Conservation (phyloP, 2,797 vertebrate genomes). For the Momotus momota region DNA sequence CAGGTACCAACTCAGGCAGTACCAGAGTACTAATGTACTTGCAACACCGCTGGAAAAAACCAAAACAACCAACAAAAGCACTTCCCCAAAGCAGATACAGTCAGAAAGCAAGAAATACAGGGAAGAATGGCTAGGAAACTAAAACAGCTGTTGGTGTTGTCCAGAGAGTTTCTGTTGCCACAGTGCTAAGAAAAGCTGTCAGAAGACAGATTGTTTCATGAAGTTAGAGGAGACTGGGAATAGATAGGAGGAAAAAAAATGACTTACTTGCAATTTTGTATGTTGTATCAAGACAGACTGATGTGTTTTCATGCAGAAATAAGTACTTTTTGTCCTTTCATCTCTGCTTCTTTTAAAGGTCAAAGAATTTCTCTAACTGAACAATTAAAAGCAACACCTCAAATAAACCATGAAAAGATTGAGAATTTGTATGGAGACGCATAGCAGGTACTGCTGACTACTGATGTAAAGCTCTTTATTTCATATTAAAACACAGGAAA, state of each 20-base stretch:
- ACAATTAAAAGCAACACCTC: slow-evolving; percentile 35
- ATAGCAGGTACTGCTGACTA: neutral
- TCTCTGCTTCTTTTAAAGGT: slow-evolving; percentile 13
- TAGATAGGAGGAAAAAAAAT: neutral
- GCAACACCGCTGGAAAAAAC: neutral
- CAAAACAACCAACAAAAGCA: neutral
- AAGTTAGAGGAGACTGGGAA: slow-evolving; percentile 20
- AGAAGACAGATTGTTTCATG: slow-evolving; percentile 22
- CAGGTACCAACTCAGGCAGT: neutral
- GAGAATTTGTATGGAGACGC: neutral
- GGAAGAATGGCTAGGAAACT: neutral
- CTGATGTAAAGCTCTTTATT: neutral
- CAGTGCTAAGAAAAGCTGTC: slow-evolving; percentile 14
- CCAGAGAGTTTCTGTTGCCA: slow-evolving; percentile 30
- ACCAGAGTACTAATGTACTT: neutral
- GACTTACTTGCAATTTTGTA: neutral
- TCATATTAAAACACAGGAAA: neutral
- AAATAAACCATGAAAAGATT: neutral
- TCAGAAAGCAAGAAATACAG: neutral
- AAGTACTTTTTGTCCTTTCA: neutral
- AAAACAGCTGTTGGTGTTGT: neutral
- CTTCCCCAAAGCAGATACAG: neutral
- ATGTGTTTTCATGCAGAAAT: slow-evolving; percentile 1
- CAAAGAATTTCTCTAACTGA: neutral
- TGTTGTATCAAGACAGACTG: neutral